Evolutionary conservation across 2,888 invertebrate genomes (phyloP), one percentile per base, ranked within the genome.

Genomic region (Plebejus melissa): DNA sequence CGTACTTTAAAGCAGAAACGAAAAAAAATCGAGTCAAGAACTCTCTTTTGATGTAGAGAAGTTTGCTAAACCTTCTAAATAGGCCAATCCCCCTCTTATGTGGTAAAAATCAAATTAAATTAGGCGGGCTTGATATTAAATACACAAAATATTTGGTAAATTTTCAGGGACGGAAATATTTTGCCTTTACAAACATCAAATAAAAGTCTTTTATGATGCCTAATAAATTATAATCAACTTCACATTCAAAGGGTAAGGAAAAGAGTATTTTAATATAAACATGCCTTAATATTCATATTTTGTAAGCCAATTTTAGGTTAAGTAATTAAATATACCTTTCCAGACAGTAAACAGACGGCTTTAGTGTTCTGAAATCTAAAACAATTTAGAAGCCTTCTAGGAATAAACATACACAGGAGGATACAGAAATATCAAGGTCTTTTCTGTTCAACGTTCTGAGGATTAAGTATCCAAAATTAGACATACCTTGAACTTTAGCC

Each of bases 191-290:
- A 36, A 72, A 72, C 50, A 72, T 72, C 72, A 72, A 54, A 72
- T 72, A 72, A 54, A 54, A 72, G 72, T 22, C 72, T 50, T 46
- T 71, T 28, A 71, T 72, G 72, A 72, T 72, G 50, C 50, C 50
- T 72, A 72, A 54, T 72, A 72, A 16, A 72, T 72, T 72, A 72
- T 72, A 54, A 72, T 72, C 72, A 72, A 72, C 72, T 72, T 72
- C 32, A 54, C 41, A 54, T 50, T 46, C 72, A 46, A 72, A 50
- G 50, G 32, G 32, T 32, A 46, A 50, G 22, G 32, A 50, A 32
- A 71, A 71, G 50, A 28, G 71, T 50, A 72, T 54, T 54, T 41
- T 16, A 72, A 16, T 72, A 72, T 28, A 9, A 72, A 32, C 32
- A 72, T 41, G 32, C n/a, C 11, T 60, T 60, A 22, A 60, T 60